These are phyloP conservation scores for Tachycineta bicolor DNA, from an alignment of 2,113 vertebrate species.

Conservation along the genomic window DNA sequence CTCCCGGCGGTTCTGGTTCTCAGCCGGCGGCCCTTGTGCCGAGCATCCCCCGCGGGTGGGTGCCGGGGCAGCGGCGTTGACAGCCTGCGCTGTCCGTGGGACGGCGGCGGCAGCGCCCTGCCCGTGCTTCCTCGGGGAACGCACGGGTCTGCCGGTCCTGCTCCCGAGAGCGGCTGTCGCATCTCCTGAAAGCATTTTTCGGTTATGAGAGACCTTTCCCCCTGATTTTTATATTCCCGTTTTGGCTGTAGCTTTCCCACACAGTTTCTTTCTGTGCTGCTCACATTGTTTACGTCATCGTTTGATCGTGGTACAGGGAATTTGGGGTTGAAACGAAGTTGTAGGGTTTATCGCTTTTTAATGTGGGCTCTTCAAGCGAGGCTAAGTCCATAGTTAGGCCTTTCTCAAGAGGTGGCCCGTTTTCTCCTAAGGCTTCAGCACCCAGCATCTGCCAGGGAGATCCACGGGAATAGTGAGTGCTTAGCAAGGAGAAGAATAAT, in stretches of 20 bases:
- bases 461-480: background rate
- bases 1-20: accelerated
- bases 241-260: background rate
- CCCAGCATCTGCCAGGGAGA: background rate
- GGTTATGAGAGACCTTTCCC: background rate
- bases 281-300: background rate
- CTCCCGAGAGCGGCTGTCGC: background rate
- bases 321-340: background rate
- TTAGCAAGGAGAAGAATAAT: background rate
- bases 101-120: background rate
- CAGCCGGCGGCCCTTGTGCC: background rate
- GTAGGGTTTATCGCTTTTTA: background rate
- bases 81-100: background rate
- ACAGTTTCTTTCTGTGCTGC: background rate
- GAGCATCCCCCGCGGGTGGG: background rate
- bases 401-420: background rate
- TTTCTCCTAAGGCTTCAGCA: background rate
- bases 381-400: background rate
- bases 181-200: background rate
- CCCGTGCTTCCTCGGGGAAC: background rate
- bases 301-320: background rate
- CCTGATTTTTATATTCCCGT: too few species aligned
- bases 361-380: background rate
- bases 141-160: background rate
- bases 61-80: background rate